Evolutionary conservation across 2,113 vertebrate species (phyloP), one percentile per base, ranked within the genome.

Genomic region (Marmota monax): DNA sequence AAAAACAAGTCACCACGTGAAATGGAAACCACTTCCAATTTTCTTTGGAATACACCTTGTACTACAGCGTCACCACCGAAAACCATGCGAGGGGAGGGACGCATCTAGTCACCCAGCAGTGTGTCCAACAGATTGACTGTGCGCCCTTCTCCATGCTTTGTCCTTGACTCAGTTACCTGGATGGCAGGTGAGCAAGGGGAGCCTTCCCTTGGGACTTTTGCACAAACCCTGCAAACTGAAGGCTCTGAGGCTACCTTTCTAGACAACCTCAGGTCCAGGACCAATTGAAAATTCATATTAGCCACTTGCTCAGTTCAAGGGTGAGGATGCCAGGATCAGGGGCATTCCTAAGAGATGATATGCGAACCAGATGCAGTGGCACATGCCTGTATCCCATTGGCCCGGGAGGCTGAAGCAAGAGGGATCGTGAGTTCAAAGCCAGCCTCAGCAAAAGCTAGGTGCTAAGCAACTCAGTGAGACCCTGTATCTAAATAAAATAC

Each of bases 311-410:
- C 32, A 13, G 25, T 67, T 77, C 45, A 76, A 85, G 27, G 3
- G 13, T 0, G 23, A 25, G n/a, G 25, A 0, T 13, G 20, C 3
- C 1, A 14, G 63, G 42, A 79, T 13, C 20, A 10, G 5, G 14
- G 20, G 51, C 58, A 17, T 0, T 67, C 27, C 16, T 18, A 37
- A 37, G 0, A 78, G 32, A 56, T 14, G 20, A 20, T 2, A 13
- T 2, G 5, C 6, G 34, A 53, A 16, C 14, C 14, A 14, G 51
- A 14, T 3, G 51, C 51, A 16, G 51, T 53, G 51, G 51, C 51
- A 16, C 14, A 53, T 14, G 51, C 51, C 51, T 53, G 51, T 53
- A 53, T 53, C 51, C 51, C 51, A 17, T 2, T 0, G 13, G 3
- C 14, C 13, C 13, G 14, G 51, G 51, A 53, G 51, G 51, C 51